These are phyloP conservation scores for Apocrypta bakeri DNA, from an alignment of 1,140 invertebrate genomes.

Conservation along the genomic window DNA sequence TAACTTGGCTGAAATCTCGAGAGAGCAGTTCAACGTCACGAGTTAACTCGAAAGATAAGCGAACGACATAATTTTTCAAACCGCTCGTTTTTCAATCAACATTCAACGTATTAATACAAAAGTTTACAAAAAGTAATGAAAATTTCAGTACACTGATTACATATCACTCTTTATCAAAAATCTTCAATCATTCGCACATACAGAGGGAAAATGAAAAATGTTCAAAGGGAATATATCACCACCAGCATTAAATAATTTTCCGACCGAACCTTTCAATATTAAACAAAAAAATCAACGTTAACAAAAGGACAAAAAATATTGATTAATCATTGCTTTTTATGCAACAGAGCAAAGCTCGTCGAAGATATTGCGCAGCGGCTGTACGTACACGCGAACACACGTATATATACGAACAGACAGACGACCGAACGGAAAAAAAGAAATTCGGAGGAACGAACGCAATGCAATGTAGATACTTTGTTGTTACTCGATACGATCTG, in stretches of 20 bases:
- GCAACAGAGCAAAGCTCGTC: constrained; percentile 15
- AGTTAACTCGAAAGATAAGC: neutral
- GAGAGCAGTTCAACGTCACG: too few relatives aligned
- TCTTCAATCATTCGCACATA: too few relatives aligned
- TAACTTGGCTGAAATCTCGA: neutral
- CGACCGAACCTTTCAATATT: neutral
- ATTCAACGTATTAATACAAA: too few relatives aligned
- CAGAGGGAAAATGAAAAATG: too few relatives aligned
- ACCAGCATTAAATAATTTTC: neutral
- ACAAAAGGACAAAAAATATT: neutral
- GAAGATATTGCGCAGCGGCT: constrained; percentile 22
- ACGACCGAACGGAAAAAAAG: constrained; percentile 33
- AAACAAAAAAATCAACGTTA: neutral
- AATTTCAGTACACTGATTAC: too few relatives aligned
- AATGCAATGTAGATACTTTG: constrained; percentile 57
- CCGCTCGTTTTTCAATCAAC: too few relatives aligned
- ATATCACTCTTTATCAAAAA: too few relatives aligned
- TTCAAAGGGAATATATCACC: neutral
- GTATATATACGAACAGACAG: neutral
- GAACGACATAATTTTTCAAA: too few relatives aligned
- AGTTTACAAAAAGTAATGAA: too few relatives aligned
- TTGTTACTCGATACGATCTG: constrained; percentile 58
- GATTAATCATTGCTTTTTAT: neutral
- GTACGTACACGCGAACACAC: neutral
- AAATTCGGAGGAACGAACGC: constrained; percentile 45